Evolutionary conservation across 2,888 invertebrate genomes (phyloP).

Genomic region (Drosophila putrida): DNA sequence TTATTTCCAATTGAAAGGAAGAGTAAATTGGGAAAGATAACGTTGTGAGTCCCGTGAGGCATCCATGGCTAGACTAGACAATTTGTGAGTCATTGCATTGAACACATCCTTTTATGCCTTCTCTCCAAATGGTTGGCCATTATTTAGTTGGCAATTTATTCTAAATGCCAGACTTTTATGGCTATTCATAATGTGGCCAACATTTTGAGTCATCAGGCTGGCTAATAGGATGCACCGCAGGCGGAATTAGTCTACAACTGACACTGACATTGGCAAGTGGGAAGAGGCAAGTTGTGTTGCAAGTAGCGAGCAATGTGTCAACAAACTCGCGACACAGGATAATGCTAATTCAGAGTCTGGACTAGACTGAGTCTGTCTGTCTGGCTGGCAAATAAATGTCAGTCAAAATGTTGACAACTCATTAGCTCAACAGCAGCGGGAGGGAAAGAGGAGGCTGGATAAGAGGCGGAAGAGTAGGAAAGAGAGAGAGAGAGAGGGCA

Average conservation of each 20-base stretch:
- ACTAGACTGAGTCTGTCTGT: slow-evolving; percentile 20
- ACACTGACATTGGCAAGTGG: slow-evolving; percentile 58
- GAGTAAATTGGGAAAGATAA: too few relatives aligned
- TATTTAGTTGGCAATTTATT: slow-evolving; percentile 24
- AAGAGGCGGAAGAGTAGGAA: background rate
- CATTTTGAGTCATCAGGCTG: slow-evolving; percentile 39
- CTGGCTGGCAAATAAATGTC: slow-evolving; percentile 52
- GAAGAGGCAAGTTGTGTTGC: slow-evolving; percentile 45
- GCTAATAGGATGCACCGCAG: slow-evolving; percentile 20
- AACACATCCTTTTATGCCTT: slow-evolving; percentile 27
- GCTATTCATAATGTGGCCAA: slow-evolving; percentile 28
- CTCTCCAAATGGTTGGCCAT: slow-evolving; percentile 16
- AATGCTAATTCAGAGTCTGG: slow-evolving; percentile 38
- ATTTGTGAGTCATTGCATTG: slow-evolving; percentile 22
- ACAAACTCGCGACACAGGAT: slow-evolving; percentile 42
- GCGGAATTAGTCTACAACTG: slow-evolving; percentile 35
- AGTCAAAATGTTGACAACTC: slow-evolving; percentile 71
- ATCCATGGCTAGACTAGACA: slow-evolving; percentile 5
- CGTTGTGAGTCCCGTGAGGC: too few relatives aligned
- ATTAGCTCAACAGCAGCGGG: slow-evolving; percentile 53
- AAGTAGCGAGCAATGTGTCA: slow-evolving; percentile 37
- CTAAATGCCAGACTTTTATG: slow-evolving; percentile 28
- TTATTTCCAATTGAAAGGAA: too few relatives aligned
- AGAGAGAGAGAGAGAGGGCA: background rate
- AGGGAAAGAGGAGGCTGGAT: background rate